Base-by-base conservation (phyloP, 2,888 invertebrate genomes). In the Volucella inanis region DNA sequence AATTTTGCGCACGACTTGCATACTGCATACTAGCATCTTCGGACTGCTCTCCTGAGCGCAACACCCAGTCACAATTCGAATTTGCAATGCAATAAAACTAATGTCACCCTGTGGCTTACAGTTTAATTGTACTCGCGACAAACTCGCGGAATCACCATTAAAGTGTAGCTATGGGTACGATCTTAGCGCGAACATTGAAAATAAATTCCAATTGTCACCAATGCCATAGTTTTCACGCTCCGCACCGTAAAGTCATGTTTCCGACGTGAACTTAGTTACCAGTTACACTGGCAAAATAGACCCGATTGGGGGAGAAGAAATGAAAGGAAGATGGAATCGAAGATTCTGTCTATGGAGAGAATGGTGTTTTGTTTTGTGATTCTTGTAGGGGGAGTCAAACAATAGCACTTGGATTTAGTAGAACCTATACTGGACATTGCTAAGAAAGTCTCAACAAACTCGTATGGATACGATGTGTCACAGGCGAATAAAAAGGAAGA, bases 71-170 rank as follows among this genome's bases (percentile, higher is more conserved):
- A 22, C 80, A 62, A 70, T 77, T 82, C 67, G 54, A 70, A 74
- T 75, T 75, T 80, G 75, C 84, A 61, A 67, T 75, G 70, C 84
- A 84, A 84, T 84, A 84, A 84, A 84, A 84, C 61, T 80, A 84
- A 84, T 84, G 84, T 84, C 80, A 84, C 84, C 84, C 80, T 80
- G 84, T 84, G 84, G 84, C 84, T 84, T 80, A 84, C 84, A 75
- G 84, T 80, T 84, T 84, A 84, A 84, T 84, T 84, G 84, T 80
- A 75, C 75, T 84, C 39, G 80, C 80, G 75, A 84, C 84, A 80
- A 80, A 80, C 80, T 76, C 84, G 52, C 83, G 45, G 62, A 59
- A 78, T 72, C 59, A 11, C 74, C 79, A 79, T 83, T 78, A 55
- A 47, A 78, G 77, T 82, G 82, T 72, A 82, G 55, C 64, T 54